phyloP scores from a whole-genome alignment of 2,888 invertebrate species.

The Stenoptilia bipunctidactyla region DNA sequence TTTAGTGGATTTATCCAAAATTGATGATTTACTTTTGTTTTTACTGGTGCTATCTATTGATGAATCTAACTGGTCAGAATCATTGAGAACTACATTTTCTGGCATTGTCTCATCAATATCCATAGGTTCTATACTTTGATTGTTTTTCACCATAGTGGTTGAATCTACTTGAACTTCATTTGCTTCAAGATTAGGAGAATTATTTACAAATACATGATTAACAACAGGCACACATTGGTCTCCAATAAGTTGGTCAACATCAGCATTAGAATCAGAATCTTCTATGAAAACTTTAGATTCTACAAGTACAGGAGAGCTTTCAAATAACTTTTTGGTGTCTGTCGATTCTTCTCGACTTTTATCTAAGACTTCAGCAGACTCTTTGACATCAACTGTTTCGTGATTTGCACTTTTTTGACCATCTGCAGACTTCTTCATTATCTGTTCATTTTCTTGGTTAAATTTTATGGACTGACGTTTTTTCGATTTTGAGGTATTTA shows the following conservation, averaged over 20 bases:
- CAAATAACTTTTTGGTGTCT: slow-evolving; percentile 27
- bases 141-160: slow-evolving; percentile 6
- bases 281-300: slow-evolving; percentile 36
- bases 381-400: too few species aligned
- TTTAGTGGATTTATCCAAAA: background rate
- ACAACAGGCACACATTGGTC: slow-evolving; percentile 54
- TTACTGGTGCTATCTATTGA: slow-evolving; percentile 7
- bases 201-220: slow-evolving; percentile 19
- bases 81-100: slow-evolving; percentile 21
- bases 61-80: slow-evolving; percentile 19
- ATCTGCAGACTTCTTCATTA: background rate
- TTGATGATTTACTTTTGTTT: background rate
- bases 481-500: too few species aligned
- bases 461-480: background rate
- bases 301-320: slow-evolving; percentile 26
- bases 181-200: slow-evolving; percentile 1
- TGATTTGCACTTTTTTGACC: too few species aligned
- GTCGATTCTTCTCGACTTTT: slow-evolving; percentile 8
- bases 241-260: slow-evolving; percentile 20
- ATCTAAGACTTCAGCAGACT: background rate
- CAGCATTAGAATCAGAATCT: slow-evolving; percentile 41
- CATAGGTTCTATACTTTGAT: slow-evolving; percentile 51
- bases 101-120: slow-evolving; percentile 58
- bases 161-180: background rate
- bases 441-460: background rate